These are phyloP conservation scores for Ophion slaviceki DNA, from an alignment of 2,888 invertebrate genomes.

Conservation along the genomic window DNA sequence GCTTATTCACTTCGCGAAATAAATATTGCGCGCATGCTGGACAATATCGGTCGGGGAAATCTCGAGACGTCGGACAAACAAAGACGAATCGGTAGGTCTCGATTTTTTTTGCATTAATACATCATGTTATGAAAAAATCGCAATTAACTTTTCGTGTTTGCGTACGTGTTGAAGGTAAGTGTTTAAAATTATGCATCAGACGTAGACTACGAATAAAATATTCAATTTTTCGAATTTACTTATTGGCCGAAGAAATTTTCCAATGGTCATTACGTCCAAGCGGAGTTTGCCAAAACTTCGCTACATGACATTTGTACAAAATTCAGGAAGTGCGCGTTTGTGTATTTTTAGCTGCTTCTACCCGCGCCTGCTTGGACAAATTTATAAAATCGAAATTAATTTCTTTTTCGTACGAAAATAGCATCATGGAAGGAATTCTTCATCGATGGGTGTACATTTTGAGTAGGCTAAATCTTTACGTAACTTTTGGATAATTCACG, in stretches of 20 bases:
- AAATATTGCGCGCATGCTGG: not conserved
- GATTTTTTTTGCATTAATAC: slow-evolving; percentile 2
- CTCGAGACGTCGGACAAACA: slow-evolving; percentile 19
- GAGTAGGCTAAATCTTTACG: too few species aligned
- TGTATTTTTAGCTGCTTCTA: not conserved
- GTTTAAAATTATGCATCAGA: too few species aligned
- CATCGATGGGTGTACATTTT: too few species aligned
- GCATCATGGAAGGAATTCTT: too few species aligned
- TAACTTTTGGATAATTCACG: too few species aligned
- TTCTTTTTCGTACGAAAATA: too few species aligned
- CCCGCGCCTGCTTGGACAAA: not conserved
- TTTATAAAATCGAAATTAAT: not conserved
- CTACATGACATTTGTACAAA: not conserved
- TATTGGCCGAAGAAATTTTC: not conserved
- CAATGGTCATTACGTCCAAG: not conserved
- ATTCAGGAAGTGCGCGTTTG: not conserved
- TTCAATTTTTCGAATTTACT: not conserved
- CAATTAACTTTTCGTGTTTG: not conserved
- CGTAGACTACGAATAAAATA: not conserved
- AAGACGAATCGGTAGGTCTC: slow-evolving; percentile 11
- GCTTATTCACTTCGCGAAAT: slow-evolving; percentile 9
- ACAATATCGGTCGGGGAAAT: not conserved
- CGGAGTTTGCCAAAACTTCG: not conserved
- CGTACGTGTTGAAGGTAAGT: not conserved
- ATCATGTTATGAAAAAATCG: not conserved